Evolutionary conservation across 2,113 vertebrate species (phyloP), one percentile per base, ranked within the genome.

Genomic region (Bostrychus sinensis): DNA sequence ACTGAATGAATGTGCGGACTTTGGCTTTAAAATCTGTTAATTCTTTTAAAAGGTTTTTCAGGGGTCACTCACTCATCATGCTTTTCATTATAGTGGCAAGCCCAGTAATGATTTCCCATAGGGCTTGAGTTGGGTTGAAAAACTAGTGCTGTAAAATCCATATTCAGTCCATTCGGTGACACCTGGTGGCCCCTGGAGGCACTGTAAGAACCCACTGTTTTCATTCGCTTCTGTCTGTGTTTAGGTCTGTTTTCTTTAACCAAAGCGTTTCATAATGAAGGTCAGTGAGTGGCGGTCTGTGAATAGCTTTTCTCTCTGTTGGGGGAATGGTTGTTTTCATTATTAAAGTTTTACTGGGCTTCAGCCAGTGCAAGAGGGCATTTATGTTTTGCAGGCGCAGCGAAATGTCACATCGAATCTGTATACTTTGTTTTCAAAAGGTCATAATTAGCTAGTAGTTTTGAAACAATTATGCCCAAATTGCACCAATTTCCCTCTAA

Each of bases 401-500:
- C 87, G 39, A 78, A 82, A 87, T 72, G 77, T 77, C 87, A 84
- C 78, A 66, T 82, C 28, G 50, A 84, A 89, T 91, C 84, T 82
- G 81, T 58, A 71, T 80, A 71, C 77, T 77, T 79, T 79, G 70
- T 83, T 88, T 85, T 76, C 62, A 74, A 87, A 89, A 86, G 76
- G 79, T 85, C 81, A 82, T 89, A 85, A 92, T 89, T 86, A 87
- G 83, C 70, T 56, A 39, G 80, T 75, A 82, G 83, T 85, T 86
- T 77, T 82, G 72, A 79, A 86, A 84, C 84, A 84, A 85, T 89
- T 87, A 84, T 61, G 81, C 80, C 82, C 69, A 87, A 89, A 86
- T 63, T 77, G 84, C 80, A 84, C 60, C 78, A 81, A 81, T 85
- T 81, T 80, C 69, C 71, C 77, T 77, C 45, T 42, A 10, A 81